Percentiles rank a stretch among this genome's conserved stretches.
Evolutionary conservation across 2,888 invertebrate genomes (phyloP).

Genomic region (Amaurobius ferox): DNA sequence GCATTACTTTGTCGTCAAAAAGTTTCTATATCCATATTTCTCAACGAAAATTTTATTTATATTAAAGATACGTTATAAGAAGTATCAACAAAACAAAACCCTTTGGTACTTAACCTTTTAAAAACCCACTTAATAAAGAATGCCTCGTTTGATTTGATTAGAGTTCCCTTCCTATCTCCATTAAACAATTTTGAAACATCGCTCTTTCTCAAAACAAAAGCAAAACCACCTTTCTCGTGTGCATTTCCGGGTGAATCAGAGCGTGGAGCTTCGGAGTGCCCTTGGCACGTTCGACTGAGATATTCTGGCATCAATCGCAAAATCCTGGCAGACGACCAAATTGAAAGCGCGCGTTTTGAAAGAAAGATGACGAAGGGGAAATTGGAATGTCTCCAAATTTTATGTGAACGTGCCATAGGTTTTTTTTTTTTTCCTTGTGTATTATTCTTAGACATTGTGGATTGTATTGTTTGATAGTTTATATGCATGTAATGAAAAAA

Average conservation of each 20-base stretch:
- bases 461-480: background rate
- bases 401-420: background rate
- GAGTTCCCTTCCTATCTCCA: too few relatives aligned
- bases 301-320: conserved; percentile 39
- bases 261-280: conserved; percentile 35
- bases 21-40: too few relatives aligned
- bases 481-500: background rate
- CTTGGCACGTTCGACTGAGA: conserved; percentile 47
- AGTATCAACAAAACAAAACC: too few relatives aligned
- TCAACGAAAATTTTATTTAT: too few relatives aligned
- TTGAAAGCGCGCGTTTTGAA: background rate
- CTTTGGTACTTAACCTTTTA: too few relatives aligned
- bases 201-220: conserved; percentile 2
- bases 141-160: too few relatives aligned
- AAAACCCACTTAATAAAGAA: too few relatives aligned
- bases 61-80: too few relatives aligned
- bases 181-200: background rate
- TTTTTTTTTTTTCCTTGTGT: background rate
- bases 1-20: too few relatives aligned
- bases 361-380: background rate
- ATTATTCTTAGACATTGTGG: background rate
- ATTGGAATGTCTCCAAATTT: conserved; percentile 11
- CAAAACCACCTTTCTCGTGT: background rate
- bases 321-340: conserved; percentile 55
- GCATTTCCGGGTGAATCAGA: conserved; percentile 43